phyloP scores from a whole-genome alignment of 2,113 vertebrate species.

The Pollimyrus isidori region DNA sequence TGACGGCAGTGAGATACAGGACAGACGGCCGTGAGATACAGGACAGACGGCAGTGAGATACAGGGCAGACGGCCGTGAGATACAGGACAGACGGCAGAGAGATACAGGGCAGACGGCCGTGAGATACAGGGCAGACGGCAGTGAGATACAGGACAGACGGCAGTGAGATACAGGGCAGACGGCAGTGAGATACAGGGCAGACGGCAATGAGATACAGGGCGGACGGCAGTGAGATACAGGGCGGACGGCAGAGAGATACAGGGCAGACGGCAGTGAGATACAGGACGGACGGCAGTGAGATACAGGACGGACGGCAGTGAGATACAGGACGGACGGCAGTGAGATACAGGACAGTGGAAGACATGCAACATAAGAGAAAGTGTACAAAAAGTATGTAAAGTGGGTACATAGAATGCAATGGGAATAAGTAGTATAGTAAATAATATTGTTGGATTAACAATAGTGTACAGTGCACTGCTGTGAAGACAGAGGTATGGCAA shows the following conservation, averaged over 20 bases:
- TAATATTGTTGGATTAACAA: neutral
- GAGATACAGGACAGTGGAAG: neutral
- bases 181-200: no score
- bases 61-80: neutral
- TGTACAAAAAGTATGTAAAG: neutral
- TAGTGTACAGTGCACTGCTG: neutral
- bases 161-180: neutral
- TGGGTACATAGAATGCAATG: neutral
- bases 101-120: neutral
- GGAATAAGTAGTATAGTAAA: neutral
- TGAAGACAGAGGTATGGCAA: neutral
- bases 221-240: neutral
- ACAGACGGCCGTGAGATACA: neutral
- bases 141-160: neutral
- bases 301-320: neutral
- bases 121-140: neutral
- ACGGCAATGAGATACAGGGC: neutral
- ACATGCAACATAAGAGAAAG: neutral
- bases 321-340: neutral
- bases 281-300: neutral
- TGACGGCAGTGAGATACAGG: neutral
- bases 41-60: neutral
- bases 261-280: no score
- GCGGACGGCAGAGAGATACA: neutral
- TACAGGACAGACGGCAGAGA: neutral